Evolutionary conservation across 2,797 vertebrate genomes (phyloP).

Genomic region (Eospalax fontanierii): DNA sequence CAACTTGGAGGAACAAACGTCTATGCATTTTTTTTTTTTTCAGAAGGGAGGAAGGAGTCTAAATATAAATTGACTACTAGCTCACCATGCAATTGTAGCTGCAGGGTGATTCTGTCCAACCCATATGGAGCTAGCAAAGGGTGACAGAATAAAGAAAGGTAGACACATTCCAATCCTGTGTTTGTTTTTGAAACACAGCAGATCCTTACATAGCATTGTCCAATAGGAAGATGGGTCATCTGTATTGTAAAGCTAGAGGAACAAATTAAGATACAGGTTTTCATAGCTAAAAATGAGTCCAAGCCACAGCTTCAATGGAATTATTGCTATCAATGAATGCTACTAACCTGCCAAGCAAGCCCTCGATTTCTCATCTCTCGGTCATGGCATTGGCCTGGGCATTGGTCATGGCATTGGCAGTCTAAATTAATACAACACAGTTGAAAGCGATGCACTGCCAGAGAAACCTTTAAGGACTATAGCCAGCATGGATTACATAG

Average conservation of each 20-base stretch:
- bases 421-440: neutral
- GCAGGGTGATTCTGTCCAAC: neutral
- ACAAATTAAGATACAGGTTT: neutral
- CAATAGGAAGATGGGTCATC: neutral
- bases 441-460: neutral
- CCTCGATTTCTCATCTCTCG: neutral
- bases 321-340: neutral
- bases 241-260: neutral
- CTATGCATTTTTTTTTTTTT: constrained; percentile 7
- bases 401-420: too few species aligned
- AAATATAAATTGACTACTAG: neutral
- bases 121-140: neutral
- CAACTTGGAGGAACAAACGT: neutral
- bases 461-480: neutral
- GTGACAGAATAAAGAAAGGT: neutral
- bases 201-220: constrained; percentile 25
- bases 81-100: neutral
- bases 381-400: neutral
- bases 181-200: neutral
- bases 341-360: neutral
- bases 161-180: neutral
- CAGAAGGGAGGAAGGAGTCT: neutral
- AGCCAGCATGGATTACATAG: neutral
- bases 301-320: neutral
- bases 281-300: neutral